Percentiles rank a stretch among this genome's conserved stretches.
phyloP scores from a whole-genome alignment of 2,113 vertebrate genomes.

The Cavia porcellus region DNA sequence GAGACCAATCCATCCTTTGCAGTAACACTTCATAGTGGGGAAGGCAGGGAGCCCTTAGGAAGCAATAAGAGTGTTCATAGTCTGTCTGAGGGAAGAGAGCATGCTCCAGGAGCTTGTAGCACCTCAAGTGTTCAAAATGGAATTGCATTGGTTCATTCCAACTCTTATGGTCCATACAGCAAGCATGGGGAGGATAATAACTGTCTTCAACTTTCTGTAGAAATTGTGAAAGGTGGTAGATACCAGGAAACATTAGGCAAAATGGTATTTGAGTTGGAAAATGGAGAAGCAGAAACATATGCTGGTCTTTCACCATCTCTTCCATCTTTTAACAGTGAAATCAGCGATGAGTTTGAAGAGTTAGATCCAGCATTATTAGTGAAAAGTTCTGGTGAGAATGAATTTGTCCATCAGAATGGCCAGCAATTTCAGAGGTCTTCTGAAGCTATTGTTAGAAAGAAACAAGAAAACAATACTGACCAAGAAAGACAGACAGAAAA shows the following conservation, averaged over 20 bases:
- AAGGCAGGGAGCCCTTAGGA: conserved; percentile 66
- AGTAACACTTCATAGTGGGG: conserved; percentile 63
- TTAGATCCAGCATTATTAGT: conserved; percentile 71
- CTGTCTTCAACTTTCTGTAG: conserved; percentile 55
- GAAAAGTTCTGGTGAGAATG: conserved; percentile 66
- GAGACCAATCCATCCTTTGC: conserved; percentile 52
- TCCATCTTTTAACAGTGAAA: conserved; percentile 64
- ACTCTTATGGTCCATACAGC: conserved; percentile 87
- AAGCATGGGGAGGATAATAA: conserved; percentile 85
- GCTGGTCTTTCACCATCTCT: conserved; percentile 63
- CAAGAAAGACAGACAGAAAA: conserved; percentile 67
- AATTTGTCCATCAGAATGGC: conserved; percentile 54
- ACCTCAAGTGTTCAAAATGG: conserved; percentile 79
- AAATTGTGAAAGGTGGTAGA: conserved; percentile 67
- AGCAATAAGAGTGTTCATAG: conserved; percentile 47
- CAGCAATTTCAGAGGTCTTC: conserved; percentile 54
- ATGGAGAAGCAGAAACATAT: conserved; percentile 75
- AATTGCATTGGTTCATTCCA: conserved; percentile 86
- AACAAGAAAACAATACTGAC: neutral
- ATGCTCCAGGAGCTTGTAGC: conserved; percentile 9
- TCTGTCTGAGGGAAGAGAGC: conserved; percentile 68
- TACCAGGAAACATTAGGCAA: conserved; percentile 80
- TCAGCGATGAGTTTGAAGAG: conserved; percentile 79
- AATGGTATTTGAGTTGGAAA: conserved; percentile 83
- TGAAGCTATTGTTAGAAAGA: conserved; percentile 74